phyloP scores from a whole-genome alignment of 2,797 vertebrate genomes.

The Chelon labrosus region DNA sequence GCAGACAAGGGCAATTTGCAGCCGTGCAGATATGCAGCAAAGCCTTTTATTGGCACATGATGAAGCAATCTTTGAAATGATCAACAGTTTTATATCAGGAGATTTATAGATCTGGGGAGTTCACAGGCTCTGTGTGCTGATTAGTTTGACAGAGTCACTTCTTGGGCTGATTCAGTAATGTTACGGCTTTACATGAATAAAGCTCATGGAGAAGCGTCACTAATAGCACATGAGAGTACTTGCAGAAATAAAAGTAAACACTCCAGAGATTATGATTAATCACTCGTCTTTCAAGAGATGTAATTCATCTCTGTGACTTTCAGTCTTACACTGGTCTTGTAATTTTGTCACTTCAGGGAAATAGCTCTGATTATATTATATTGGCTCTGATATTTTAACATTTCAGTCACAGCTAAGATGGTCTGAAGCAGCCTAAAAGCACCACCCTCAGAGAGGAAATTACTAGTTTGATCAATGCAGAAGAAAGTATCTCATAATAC shows the following conservation, averaged over 20 bases:
- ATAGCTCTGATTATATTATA: conserved; percentile 14
- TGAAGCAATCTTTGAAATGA: conserved; percentile 50
- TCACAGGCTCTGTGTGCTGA: conserved; percentile 36
- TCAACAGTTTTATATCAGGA: conserved; percentile 52
- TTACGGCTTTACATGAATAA: conserved; percentile 40
- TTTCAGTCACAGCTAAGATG: conserved; percentile 31
- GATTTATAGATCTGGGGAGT: conserved; percentile 42
- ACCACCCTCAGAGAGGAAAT: conserved; percentile 18
- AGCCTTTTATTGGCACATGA: conserved; percentile 47
- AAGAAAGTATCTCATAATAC: conserved; percentile 34
- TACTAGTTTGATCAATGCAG: conserved; percentile 25
- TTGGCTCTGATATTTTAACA: conserved; percentile 8
- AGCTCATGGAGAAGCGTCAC: conserved; percentile 23
- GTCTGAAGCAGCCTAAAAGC: conserved; percentile 20
- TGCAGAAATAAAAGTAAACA: conserved; percentile 30
- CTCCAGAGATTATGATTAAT: conserved; percentile 21
- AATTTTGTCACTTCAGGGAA: conserved; percentile 25
- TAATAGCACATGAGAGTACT: conserved; percentile 32
- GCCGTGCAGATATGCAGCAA: conserved; percentile 38
- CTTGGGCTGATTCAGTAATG: conserved; percentile 34
- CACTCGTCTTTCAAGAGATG: not conserved
- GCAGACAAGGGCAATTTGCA: conserved; percentile 45
- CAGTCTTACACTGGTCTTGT: not conserved
- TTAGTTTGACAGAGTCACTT: conserved; percentile 40
- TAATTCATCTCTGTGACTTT: conserved; percentile 11